Evolutionary conservation across 2,888 invertebrate genomes (phyloP).

Genomic region (Phalangium opilio): DNA sequence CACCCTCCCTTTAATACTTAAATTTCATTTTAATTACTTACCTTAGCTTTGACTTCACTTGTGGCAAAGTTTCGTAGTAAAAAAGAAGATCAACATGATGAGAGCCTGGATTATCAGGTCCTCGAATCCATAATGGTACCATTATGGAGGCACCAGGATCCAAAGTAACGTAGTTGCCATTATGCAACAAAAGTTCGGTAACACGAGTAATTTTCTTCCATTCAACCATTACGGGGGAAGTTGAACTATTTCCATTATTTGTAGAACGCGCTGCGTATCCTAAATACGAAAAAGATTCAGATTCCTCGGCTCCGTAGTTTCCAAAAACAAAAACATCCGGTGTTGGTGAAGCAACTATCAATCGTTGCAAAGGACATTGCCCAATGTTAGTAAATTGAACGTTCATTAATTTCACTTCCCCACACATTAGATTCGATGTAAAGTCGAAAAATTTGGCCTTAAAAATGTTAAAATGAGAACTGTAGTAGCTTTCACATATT

Average conservation of each 20-base stretch:
- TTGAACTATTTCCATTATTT: not conserved
- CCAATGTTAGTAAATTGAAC: slow-evolving; percentile 52
- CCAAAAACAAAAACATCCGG: slow-evolving; percentile 48
- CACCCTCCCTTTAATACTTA: too few species aligned
- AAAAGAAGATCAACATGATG: slow-evolving; percentile 51
- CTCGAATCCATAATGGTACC: slow-evolving; percentile 50
- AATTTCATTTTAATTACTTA: too few species aligned
- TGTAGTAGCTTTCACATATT: too few species aligned
- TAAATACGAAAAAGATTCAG: slow-evolving; percentile 6
- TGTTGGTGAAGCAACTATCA: slow-evolving; percentile 46
- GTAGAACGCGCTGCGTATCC: slow-evolving; percentile 4
- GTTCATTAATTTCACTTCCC: slow-evolving; percentile 52
- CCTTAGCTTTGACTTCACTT: too few species aligned
- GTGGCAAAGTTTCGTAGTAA: slow-evolving; percentile 45
- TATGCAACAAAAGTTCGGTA: slow-evolving; percentile 21
- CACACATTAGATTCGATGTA: slow-evolving; percentile 49
- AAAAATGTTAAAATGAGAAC: slow-evolving; percentile 19
- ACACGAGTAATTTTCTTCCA: slow-evolving; percentile 21
- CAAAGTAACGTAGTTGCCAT: slow-evolving; percentile 28
- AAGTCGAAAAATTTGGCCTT: slow-evolving; percentile 56
- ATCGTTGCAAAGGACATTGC: slow-evolving; percentile 22
- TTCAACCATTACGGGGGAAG: slow-evolving; percentile 14
- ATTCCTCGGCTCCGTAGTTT: slow-evolving; percentile 15
- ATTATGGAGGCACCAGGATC: slow-evolving; percentile 39
- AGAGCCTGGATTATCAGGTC: slow-evolving; percentile 46